These are phyloP conservation scores for Cantharis lateralis DNA, from an alignment of 2,888 invertebrate genomes.

Conservation along the genomic window DNA sequence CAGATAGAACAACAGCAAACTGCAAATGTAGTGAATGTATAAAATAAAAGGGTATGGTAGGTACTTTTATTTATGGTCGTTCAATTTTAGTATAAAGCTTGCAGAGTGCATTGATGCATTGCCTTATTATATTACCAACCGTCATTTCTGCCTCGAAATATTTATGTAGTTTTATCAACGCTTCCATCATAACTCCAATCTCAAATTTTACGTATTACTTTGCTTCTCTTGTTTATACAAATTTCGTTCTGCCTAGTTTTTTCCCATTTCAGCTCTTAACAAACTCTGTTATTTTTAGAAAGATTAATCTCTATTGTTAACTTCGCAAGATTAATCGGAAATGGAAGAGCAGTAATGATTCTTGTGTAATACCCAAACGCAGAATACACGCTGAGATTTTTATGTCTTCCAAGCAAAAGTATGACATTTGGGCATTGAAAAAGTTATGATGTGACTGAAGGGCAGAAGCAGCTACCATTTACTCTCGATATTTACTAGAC, in stretches of 20 bases:
- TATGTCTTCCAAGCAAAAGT: background rate
- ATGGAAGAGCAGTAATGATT: background rate
- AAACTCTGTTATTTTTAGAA: background rate
- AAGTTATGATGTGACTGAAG: background rate
- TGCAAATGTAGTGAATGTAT: background rate
- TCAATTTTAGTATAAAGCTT: background rate
- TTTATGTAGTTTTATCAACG: background rate
- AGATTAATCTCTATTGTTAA: background rate
- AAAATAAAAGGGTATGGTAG: background rate
- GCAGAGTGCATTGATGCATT: background rate
- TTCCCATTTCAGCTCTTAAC: background rate
- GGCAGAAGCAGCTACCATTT: background rate
- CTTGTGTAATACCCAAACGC: background rate
- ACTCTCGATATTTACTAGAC: background rate
- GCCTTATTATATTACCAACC: background rate
- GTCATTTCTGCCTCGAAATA: background rate
- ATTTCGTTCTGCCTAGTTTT: background rate
- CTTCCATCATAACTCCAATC: background rate
- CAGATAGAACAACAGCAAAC: background rate
- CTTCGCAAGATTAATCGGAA: background rate
- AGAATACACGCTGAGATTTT: background rate
- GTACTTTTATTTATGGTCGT: background rate
- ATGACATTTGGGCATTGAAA: background rate
- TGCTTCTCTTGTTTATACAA: background rate
- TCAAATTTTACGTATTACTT: background rate